Evolutionary conservation across 2,113 vertebrate genomes (phyloP).

Genomic region (Lophotis ruficrista): DNA sequence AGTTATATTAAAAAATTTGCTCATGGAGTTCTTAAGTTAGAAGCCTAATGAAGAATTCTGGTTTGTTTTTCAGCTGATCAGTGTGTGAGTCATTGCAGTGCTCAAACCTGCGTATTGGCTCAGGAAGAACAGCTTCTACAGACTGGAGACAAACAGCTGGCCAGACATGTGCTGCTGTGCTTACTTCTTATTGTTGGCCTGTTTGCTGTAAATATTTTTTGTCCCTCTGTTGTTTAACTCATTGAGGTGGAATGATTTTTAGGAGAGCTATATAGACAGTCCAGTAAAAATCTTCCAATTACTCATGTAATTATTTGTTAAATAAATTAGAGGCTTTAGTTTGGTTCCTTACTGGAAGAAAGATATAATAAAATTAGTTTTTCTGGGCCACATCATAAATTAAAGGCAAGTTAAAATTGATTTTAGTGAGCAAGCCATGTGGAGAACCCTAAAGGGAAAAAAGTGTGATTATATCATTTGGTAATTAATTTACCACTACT

Average conservation of each 20-base stretch:
- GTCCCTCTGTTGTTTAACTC: neutral
- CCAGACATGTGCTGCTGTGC: slow-evolving; percentile 89
- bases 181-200: slow-evolving; percentile 89
- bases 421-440: neutral
- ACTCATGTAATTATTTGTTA: neutral
- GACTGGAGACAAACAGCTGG: slow-evolving; percentile 82
- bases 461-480: neutral
- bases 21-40: neutral
- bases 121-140: slow-evolving; percentile 85
- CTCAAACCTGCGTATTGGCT: slow-evolving; percentile 83
- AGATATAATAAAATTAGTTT: neutral
- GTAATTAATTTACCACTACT: neutral
- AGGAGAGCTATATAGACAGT: neutral
- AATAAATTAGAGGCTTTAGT: neutral
- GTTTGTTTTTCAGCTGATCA: slow-evolving; percentile 76
- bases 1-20: neutral
- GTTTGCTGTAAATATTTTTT: slow-evolving; percentile 87
- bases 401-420: neutral
- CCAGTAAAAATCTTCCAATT: neutral
- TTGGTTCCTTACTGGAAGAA: neutral
- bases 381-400: neutral
- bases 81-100: slow-evolving; percentile 81
- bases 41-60: slow-evolving; percentile 58
- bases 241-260: slow-evolving; percentile 5
- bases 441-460: neutral